Evolutionary conservation across 2,888 invertebrate genomes (phyloP).

Genomic region (Archips xylosteana): DNA sequence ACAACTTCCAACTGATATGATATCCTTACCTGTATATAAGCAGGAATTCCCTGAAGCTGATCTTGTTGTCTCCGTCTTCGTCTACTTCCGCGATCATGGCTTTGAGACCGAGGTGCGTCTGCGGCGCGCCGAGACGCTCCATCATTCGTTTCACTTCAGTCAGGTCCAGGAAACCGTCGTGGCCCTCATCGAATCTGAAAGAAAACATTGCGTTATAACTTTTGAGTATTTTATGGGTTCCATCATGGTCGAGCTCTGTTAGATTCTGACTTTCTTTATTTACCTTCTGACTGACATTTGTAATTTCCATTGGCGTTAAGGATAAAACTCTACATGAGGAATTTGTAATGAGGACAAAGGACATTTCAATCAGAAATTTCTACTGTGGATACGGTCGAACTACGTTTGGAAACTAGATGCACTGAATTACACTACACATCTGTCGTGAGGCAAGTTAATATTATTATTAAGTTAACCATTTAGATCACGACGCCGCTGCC

Average conservation of each 20-base stretch:
- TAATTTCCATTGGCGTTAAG: no score
- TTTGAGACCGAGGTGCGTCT: conserved; percentile 97
- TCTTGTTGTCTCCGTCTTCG: conserved; percentile 93
- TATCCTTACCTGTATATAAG: conserved; percentile 87
- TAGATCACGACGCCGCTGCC: conserved; percentile 16
- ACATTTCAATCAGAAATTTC: no score
- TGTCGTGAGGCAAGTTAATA: conserved; percentile 5
- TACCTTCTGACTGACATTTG: no score
- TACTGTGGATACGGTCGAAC: no score
- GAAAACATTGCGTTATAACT: neutral
- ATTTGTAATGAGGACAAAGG: no score
- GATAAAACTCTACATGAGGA: no score
- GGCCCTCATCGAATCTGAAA: conserved; percentile 95
- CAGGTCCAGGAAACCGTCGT: conserved; percentile 95
- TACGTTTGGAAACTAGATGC: neutral
- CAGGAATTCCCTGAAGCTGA: conserved; percentile 96
- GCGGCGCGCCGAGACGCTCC: conserved; percentile 97
- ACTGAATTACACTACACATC: neutral
- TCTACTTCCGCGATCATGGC: conserved; percentile 97
- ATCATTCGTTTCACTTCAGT: conserved; percentile 97
- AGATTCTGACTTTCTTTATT: no score
- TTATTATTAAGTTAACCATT: conserved; percentile 35
- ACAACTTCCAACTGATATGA: neutral
- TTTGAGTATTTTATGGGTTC: no score
- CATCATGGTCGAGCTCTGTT: no score